Base-by-base conservation (phyloP, 1,140 invertebrate species). In the Onthophagus taurus region DNA sequence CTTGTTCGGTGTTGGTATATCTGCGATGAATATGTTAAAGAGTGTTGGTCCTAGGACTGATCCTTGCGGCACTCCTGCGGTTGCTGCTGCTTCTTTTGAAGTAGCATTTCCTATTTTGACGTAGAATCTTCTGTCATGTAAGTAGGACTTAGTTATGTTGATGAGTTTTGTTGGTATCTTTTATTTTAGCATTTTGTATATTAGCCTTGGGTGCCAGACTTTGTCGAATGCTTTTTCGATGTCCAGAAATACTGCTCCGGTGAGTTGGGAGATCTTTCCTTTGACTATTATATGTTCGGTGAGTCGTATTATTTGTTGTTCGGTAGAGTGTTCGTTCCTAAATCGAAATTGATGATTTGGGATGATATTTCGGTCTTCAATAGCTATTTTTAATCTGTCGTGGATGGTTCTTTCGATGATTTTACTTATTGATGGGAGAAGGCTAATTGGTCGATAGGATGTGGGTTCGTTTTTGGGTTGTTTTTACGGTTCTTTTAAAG, bases 191-290 rank as follows among this genome's bases (percentile, higher is more conserved):
- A 31, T 5, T 5, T n/a, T n/a, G n/a, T n/a, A n/a, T n/a, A n/a
- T n/a, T 31, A n/a, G n/a, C 4, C 30, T 14, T 11, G 4, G n/a
- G n/a, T 31, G 30, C 30, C 30, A 31, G 4, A 31, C 30, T n/a
- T n/a, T 31, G 11, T 31, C 30, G n/a, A 31, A n/a, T 3, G 30
- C 30, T n/a, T 31, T 31, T 14, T 31, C 30, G n/a, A 31, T 31
- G 30, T 31, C 30, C 16, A 31, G 30, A 4, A 5, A 4, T 4
- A 31, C n/a, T 5, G 11, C 30, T 4, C n/a, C 30, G n/a, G 30
- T 31, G 4, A 14, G 30, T 31, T 11, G n/a, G n/a, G 30, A 31
- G 4, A 5, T 31, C n/a, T 31, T 5, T 14, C n/a, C 16, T 4
- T 31, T 4, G 3, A 3, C 11, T 5, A 4, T 31, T 11, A 31